Evolutionary conservation across 2,797 vertebrate species (phyloP), one percentile per base, ranked within the genome.

Genomic region (Xyrichtys novacula): DNA sequence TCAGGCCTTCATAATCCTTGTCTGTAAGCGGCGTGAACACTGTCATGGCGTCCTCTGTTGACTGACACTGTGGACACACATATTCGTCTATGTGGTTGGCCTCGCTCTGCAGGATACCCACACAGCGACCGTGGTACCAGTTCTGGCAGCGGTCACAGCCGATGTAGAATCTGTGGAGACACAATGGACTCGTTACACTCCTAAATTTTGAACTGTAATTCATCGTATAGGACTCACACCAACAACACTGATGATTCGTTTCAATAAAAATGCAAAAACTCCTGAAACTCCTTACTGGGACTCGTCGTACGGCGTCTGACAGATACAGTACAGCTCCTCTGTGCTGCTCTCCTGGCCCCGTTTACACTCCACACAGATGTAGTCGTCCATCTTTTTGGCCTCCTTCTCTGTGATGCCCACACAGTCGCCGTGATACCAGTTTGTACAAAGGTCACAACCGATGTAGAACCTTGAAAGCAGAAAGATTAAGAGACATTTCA

Each of bases 311-410:
- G 97, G 97, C 60, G 97, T 99, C 93, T 96, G 95, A 93, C 97
- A 99, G 95, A 99, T 98, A 95, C 97, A 99, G 95, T 96, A 99
- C 80, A 99, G 95, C 94, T 98, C 97, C 93, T 98, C 97, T 44
- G 96, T 97, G 94, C 93, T 97, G 93, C 93, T 93, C 93, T 98
- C 95, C 93, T 97, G 97, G 83, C 96, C 96, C 84, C 93, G 94
- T 92, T 97, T 98, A 94, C 97, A 99, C 94, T 98, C 97, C 90
- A 96, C 95, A 90, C 97, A 99, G 94, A 99, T 97, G 95, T 98
- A 99, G 94, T 98, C 97, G 89, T 98, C 97, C 97, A 99, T 98
- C 94, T 98, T 98, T 94, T 98, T 97, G 88, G 97, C 97, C 92
- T 98, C 96, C 93, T 97, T 97, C 93, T 98, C 97, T 65, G 97